Conservation (phyloP, 1,140 invertebrate genomes). For the Sminthurides bifidus region DNA sequence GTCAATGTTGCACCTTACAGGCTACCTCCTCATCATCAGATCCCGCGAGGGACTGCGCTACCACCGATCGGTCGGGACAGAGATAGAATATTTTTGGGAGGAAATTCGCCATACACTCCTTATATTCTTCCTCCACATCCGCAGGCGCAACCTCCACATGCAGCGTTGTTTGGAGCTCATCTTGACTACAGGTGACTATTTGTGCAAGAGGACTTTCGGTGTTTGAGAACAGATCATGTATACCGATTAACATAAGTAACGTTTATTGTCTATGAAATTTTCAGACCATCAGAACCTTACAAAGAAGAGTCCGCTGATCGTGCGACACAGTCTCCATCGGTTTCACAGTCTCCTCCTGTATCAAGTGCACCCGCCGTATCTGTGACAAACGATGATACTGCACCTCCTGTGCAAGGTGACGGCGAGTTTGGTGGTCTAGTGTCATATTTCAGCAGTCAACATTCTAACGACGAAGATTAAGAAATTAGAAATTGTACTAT, state of each 20-base stretch:
- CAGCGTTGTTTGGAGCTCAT: conserved; percentile 4
- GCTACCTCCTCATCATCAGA: conserved; percentile 13
- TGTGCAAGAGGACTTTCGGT: background rate
- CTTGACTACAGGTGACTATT: conserved; percentile 21
- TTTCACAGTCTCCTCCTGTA: conserved; percentile 22
- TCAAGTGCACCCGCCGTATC: conserved; percentile 34
- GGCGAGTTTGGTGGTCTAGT: conserved; percentile 68
- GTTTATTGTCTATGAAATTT: background rate
- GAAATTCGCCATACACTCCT: conserved; percentile 9
- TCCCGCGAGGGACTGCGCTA: conserved; percentile 7
- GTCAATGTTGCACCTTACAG: conserved; percentile 11
- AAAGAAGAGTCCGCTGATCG: conserved; percentile 28
- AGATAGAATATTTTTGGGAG: background rate
- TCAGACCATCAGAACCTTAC: conserved; percentile 16
- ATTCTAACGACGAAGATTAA: conserved; percentile 9
- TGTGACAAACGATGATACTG: too few relatives aligned
- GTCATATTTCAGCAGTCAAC: conserved; percentile 75
- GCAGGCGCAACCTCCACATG: conserved; percentile 6
- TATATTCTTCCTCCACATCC: conserved; percentile 16
- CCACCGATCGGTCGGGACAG: conserved; percentile 3
- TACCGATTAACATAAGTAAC: background rate
- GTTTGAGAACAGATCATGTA: background rate
- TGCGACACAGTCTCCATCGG: conserved; percentile 31
- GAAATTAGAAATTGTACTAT: too few relatives aligned
- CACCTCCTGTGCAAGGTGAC: conserved; percentile 31